Evolutionary conservation across 2,797 vertebrate species (phyloP).

Genomic region (Miichthys miiuy): DNA sequence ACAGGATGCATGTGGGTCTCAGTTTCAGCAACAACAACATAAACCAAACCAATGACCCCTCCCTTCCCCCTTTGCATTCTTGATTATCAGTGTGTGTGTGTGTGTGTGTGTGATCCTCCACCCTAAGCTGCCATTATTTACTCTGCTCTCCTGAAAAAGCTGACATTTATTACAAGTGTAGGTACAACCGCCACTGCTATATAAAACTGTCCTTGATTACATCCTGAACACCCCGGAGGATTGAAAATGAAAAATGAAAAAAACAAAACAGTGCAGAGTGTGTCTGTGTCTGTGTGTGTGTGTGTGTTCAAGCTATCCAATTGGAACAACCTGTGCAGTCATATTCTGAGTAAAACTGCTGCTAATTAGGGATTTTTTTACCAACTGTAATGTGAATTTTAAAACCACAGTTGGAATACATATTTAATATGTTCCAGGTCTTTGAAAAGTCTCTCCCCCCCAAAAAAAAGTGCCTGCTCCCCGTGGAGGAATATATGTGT

Average conservation of each 20-base stretch:
- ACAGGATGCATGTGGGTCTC: conserved; percentile 5
- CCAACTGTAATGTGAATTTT: conserved; percentile 20
- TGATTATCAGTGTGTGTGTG: not conserved
- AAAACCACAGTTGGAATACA: conserved; percentile 54
- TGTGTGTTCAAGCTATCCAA: conserved; percentile 26
- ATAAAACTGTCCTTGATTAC: conserved; percentile 50
- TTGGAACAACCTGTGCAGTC: conserved; percentile 22
- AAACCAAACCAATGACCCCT: conserved; percentile 19
- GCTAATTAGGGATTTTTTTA: conserved; percentile 49
- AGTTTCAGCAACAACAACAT: conserved; percentile 30
- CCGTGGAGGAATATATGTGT: conserved; percentile 7
- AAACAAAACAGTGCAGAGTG: not conserved
- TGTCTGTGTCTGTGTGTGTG: not conserved
- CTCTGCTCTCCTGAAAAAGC: not conserved
- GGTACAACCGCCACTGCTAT: conserved; percentile 7
- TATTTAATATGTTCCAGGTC: conserved; percentile 68
- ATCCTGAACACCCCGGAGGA: not conserved
- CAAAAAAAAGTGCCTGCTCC: not conserved
- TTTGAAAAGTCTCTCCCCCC: conserved; percentile 8
- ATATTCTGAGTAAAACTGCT: conserved; percentile 25
- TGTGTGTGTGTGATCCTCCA: conserved; percentile 12
- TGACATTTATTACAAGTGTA: conserved; percentile 58
- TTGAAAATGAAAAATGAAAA: not conserved
- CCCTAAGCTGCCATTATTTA: conserved; percentile 37
- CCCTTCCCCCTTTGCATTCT: not conserved